Percentiles rank a stretch among this genome's conserved stretches.
Conservation (phyloP, 2,888 invertebrate species). For the Labia minor region DNA sequence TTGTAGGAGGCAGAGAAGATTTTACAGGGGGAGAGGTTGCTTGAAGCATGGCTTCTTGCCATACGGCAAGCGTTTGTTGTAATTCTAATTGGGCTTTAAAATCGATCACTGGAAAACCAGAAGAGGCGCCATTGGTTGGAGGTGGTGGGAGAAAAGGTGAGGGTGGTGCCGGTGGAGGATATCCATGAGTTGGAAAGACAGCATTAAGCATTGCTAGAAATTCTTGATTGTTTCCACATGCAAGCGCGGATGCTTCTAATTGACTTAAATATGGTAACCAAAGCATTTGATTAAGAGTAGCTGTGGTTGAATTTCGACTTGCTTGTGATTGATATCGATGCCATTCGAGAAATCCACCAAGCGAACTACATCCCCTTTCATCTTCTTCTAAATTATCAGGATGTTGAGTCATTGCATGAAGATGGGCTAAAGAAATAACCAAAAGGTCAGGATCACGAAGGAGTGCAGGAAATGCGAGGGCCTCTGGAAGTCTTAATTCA, state of each 20-base stretch:
- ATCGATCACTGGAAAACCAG: constrained; percentile 37
- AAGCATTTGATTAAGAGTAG: constrained; percentile 60
- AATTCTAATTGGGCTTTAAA: constrained; percentile 37
- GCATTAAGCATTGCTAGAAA: constrained; percentile 37
- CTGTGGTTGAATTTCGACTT: constrained; percentile 53
- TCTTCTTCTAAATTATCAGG: constrained; percentile 27
- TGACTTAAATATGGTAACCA: constrained; percentile 61
- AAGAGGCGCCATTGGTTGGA: constrained; percentile 40
- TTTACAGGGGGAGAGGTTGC: constrained; percentile 31
- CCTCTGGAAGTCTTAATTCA: constrained; percentile 61
- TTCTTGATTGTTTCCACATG: constrained; percentile 38
- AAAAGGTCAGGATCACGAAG: constrained; percentile 67
- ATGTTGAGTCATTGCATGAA: constrained; percentile 37
- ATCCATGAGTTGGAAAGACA: constrained; percentile 30
- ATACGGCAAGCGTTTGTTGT: constrained; percentile 50
- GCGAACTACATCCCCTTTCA: constrained; percentile 24
- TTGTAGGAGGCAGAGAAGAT: neutral
- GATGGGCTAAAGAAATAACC: constrained; percentile 62
- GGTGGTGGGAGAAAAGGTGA: constrained; percentile 40
- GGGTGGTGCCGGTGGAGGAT: constrained; percentile 37
- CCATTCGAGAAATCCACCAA: constrained; percentile 24
- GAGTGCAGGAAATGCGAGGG: constrained; percentile 58
- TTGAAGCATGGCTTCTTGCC: constrained; percentile 57
- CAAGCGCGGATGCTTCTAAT: constrained; percentile 46
- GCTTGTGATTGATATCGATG: constrained; percentile 21